These are phyloP conservation scores for Meiosimyza decipiens DNA, from an alignment of 2,888 invertebrate genomes.

Conservation along the genomic window DNA sequence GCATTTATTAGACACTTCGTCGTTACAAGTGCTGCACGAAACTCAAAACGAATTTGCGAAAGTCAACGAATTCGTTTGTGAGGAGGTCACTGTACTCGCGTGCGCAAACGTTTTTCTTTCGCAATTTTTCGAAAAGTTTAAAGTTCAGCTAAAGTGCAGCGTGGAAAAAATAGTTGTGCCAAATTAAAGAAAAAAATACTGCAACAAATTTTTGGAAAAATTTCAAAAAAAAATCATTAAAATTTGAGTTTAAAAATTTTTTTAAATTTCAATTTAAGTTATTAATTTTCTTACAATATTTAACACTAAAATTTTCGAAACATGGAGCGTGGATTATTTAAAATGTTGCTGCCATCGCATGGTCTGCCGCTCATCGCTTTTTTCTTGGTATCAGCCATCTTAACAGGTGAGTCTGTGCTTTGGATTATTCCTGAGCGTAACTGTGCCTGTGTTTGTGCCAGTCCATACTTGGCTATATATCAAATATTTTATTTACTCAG, in stretches of 20 bases:
- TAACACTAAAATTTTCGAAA: conserved; percentile 32
- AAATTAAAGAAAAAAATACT: conserved; percentile 36
- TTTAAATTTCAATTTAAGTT: too few species aligned
- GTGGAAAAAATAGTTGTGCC: conserved; percentile 18
- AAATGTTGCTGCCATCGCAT: conserved; percentile 5
- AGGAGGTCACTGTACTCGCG: conserved; percentile 46
- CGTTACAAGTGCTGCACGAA: conserved; percentile 20
- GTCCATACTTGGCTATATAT: too few species aligned
- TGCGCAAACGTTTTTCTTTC: conserved; percentile 22
- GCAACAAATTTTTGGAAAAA: not conserved
- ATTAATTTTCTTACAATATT: not conserved
- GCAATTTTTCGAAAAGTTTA: conserved; percentile 17
- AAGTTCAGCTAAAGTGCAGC: conserved; percentile 12
- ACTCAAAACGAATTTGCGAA: too few species aligned
- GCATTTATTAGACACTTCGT: conserved; percentile 5
- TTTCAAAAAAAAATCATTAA: not conserved
- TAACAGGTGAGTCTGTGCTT: conserved; percentile 57
- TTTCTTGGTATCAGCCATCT: conserved; percentile 50
- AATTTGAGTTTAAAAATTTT: not conserved
- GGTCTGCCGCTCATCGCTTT: conserved; percentile 24
- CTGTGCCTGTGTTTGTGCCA: too few species aligned
- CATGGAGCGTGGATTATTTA: conserved; percentile 42
- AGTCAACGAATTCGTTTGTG: not conserved
- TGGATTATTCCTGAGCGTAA: not conserved
- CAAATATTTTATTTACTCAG: too few species aligned